phyloP scores from a whole-genome alignment of 2,797 vertebrate species.

The Coilia nasus region DNA sequence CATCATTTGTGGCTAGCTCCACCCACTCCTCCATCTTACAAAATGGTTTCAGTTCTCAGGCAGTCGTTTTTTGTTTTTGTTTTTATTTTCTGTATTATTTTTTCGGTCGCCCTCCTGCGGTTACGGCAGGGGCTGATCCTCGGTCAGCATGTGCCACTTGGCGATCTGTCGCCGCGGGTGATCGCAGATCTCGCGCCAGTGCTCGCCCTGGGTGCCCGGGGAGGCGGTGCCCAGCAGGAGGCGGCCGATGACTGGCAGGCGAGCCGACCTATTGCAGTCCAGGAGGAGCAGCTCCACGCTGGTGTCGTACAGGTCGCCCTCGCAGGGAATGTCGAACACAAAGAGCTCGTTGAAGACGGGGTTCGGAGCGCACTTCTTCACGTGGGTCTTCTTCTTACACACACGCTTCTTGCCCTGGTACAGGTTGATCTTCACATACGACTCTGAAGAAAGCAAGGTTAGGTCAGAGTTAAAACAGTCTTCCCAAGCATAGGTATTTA shows the following conservation, averaged over 20 bases:
- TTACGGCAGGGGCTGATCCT: conserved; percentile 76
- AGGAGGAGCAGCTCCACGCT: conserved; percentile 96
- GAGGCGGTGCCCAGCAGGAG: conserved; percentile 85
- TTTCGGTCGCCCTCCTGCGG: background rate
- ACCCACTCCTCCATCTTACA: conserved; percentile 36
- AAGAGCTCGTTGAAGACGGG: conserved; percentile 98
- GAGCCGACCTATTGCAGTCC: conserved; percentile 84
- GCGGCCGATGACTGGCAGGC: conserved; percentile 85
- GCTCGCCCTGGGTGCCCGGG: conserved; percentile 88
- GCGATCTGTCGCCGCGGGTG: conserved; percentile 96
- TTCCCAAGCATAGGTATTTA: background rate
- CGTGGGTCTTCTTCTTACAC: conserved; percentile 98
- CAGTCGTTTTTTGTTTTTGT: conserved; percentile 11
- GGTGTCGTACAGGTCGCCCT: conserved; percentile 89
- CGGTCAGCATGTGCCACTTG: conserved; percentile 93
- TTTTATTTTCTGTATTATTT: background rate
- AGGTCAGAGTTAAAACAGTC: no score
- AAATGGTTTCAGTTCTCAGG: conserved; percentile 63
- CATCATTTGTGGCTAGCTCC: conserved; percentile 61
- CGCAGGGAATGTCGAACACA: conserved; percentile 94
- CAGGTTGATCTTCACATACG: conserved; percentile 96
- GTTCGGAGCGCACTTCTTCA: conserved; percentile 95
- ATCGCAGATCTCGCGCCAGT: conserved; percentile 98
- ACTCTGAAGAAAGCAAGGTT: conserved; percentile 73
- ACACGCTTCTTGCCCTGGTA: conserved; percentile 95